Base-by-base conservation (phyloP, 2,113 vertebrate genomes). In the Percopsis transmontana region DNA sequence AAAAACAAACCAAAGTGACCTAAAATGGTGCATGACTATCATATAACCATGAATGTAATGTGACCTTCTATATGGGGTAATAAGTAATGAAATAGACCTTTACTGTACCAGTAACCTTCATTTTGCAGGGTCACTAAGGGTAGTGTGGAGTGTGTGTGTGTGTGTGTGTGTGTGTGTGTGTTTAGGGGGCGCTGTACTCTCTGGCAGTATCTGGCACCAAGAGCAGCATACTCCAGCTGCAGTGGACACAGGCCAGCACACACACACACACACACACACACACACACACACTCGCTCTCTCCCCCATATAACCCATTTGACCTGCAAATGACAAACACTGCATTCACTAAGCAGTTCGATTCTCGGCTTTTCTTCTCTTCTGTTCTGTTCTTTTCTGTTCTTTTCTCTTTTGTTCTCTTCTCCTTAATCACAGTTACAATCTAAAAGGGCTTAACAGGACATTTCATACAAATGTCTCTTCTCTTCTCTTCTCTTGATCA, bases 201-300 rank as follows among this genome's bases (percentile, higher is more conserved):
- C 77, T 81, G 83, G 79, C 69, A 86, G 83, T 86, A 86, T 85
- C 88, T 91, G 88, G 86, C 80, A 89, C 89, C 83, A 81, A 76
- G 67, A 72, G 69, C 75, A 80, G 76, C 64, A 62, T 58, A 67
- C 62, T 82, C 71, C 88, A 91, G 87, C 89, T 91, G 89, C 82
- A 79, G 19, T 90, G 87, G 88, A 84, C 59, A 12, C 3, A 27
- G 2, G 82, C 88, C 88, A 90, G 58, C 66, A 72, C 58, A 58
- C 70, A 68, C 45, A 57, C 23, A 51, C 47, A 44, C 62, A 54
- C 62, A 67, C 54, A 58, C 65, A 67, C 65, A 58, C 45, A 48
- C 20, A 45, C 21, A 21, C 20, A 56, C 63, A 39, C 58, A 60
- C 52, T 18, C 20, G 6, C 50, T 10, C 39, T 24, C n/a, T 18